These are phyloP conservation scores for Nothoprocta pentlandii DNA, from an alignment of 2,113 vertebrate species.

Conservation along the genomic window DNA sequence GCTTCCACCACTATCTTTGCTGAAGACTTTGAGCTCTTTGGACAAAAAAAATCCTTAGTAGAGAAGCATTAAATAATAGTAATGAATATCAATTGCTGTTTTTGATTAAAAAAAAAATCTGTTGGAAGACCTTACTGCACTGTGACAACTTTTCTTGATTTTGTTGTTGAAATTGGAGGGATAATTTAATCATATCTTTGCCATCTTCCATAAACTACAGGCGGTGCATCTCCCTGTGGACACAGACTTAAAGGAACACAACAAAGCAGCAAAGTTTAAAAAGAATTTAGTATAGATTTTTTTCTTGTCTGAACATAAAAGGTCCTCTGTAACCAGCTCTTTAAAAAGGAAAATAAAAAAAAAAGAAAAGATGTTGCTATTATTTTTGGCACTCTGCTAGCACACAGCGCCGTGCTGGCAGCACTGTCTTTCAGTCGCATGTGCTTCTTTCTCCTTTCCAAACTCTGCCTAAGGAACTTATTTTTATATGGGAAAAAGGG, in stretches of 20 bases:
- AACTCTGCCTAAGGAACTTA: neutral
- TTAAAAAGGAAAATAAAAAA: conserved; percentile 16
- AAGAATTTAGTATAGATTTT: conserved; percentile 64
- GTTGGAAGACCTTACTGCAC: neutral
- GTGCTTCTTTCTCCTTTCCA: neutral
- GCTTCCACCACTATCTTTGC: accelerated
- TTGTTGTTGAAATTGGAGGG: neutral
- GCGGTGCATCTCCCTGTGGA: neutral
- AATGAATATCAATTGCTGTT: neutral
- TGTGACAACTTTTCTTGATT: conserved; percentile 20
- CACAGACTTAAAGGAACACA: conserved; percentile 27
- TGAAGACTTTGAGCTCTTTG: neutral
- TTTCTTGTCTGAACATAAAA: conserved; percentile 42
- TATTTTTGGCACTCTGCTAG: conserved; percentile 27
- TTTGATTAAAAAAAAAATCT: neutral
- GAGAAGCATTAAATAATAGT: neutral
- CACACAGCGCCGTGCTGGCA: neutral
- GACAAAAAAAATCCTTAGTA: neutral
- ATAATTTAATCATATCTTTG: conserved; percentile 31
- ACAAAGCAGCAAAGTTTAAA: conserved; percentile 41
- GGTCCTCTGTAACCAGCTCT: neutral
- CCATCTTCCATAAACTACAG: neutral
- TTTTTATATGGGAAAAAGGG: neutral
- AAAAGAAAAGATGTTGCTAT: conserved; percentile 2
- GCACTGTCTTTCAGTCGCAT: neutral